A percentile compares a stretch with the other conserved stretches of the same genome.
Evolutionary conservation across 2,113 vertebrate species (phyloP).

Genomic region (Agapornis roseicollis): DNA sequence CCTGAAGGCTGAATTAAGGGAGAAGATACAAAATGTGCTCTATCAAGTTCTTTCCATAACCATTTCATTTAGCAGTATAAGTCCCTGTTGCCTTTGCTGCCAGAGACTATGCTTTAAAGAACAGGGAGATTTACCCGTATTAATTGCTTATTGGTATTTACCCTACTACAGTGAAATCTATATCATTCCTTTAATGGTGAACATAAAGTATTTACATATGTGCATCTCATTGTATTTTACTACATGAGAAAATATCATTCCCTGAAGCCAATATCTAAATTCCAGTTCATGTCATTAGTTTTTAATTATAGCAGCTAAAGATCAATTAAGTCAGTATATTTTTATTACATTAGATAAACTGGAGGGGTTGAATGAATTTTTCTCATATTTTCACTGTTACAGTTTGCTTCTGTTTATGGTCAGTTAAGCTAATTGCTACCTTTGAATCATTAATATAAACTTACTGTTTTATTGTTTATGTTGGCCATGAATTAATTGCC

Average conservation of each 20-base stretch:
- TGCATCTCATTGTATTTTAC: slow-evolving; percentile 30
- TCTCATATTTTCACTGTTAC: slow-evolving; percentile 59
- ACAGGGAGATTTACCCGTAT: background rate
- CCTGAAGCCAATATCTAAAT: slow-evolving; percentile 16
- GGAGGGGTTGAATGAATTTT: slow-evolving; percentile 62
- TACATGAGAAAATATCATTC: slow-evolving; percentile 24
- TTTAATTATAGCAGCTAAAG: slow-evolving; percentile 51
- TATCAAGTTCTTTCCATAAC: background rate
- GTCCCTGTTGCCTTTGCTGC: background rate
- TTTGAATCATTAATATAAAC: slow-evolving; percentile 62
- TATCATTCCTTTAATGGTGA: background rate
- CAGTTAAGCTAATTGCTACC: slow-evolving; percentile 59
- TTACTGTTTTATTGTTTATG: slow-evolving; percentile 17
- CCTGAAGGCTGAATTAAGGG: background rate
- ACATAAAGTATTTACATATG: background rate
- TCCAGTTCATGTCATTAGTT: slow-evolving; percentile 46
- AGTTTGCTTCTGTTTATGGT: slow-evolving; percentile 66
- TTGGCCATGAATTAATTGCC: slow-evolving; percentile 57
- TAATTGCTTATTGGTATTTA: background rate
- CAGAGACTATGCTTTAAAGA: background rate
- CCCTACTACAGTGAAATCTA: background rate
- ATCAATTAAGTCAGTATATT: slow-evolving; percentile 69
- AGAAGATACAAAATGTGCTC: background rate
- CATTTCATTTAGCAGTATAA: background rate
- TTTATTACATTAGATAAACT: slow-evolving; percentile 68